Base-by-base conservation (phyloP, 2,797 vertebrate species). In the Pseudochirops corinnae region DNA sequence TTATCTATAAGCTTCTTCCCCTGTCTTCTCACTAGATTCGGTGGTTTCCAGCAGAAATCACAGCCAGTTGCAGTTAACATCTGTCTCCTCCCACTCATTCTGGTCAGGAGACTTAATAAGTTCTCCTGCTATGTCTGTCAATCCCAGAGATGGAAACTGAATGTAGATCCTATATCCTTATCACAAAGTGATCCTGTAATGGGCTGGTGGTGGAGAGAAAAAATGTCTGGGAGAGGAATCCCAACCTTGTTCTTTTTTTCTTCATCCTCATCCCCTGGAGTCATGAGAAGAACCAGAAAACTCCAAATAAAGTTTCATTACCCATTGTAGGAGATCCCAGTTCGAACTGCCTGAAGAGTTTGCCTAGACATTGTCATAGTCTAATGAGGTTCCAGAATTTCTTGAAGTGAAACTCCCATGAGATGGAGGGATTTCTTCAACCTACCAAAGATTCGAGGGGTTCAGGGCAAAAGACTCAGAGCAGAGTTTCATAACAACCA, bases 61-160 rank as follows among this genome's bases (percentile, higher is more conserved):
- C 4, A 0, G 33, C 39, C 18, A 62, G 18, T 50, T 90, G 93
- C 74, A 95, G 91, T 95, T 94, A 96, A 93, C 95, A 92, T 62
- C 46, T 82, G 55, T 94, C 93, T 91, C 14, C 56, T 94, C 16
- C 46, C 28, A 90, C 31, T 94, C 53, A 92, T 7, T 91, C 52
- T 74, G 5, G 13, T 95, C 18, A 56, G 9, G 9, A 94, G 26
- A 55, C 53, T 46, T 93, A 28, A 56, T 33, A 33, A 62, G 39
- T 92, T 53, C 60, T 39, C n/a, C 91, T 93, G 39, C 29, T 82
- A 31, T 9, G 21, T 57, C 91, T 52, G 5, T 31, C 18, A 16
- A 7, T 24, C 0, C 28, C 9, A 29, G 21, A 57, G 39, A 12
- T 28, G 55, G 29, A 50, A 39, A 62, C 1, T 12, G 46, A 21